Base-by-base conservation (phyloP, 2,113 vertebrate genomes). In the Ptilorrhoa leucosticta region DNA sequence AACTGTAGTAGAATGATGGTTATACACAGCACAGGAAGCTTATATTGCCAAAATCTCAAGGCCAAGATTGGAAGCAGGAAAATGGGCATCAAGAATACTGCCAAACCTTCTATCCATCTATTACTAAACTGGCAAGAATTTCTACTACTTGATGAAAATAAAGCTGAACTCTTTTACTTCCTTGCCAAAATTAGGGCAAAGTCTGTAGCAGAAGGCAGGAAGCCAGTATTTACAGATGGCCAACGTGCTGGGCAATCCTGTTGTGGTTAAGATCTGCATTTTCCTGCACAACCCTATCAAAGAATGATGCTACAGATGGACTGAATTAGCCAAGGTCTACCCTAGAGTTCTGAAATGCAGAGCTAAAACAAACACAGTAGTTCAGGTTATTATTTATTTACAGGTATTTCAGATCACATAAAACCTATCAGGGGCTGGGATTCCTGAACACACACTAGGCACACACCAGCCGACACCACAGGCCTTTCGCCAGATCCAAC, bases 201-300 rank as follows among this genome's bases (percentile, higher is more conserved):
- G 76, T 83, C 92, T 83, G 33, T 30, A 88, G 85, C 54, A 93
- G 71, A 92, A 83, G 92, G 94, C 92, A 88, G 76, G 51, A 90
- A 87, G 90, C 85, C 95, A 96, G 71, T 35, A 42, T 88, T 80
- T 94, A 93, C 79, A 93, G 86, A 96, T 73, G 92, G 92, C 51
- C 58, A 90, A 12, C 5, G 3, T 50, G 63, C 63, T 93, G 58
- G 75, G 79, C 50, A 90, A 45, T 39, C n/a, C 63, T 50, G 18
- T 35, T 79, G 56, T 58, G 58, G 50, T 90, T 61, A 76, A 85
- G 75, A 83, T 37, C 40, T 50, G 37, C 54, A 57, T 94, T 81
- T 85, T 90, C 53, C 70, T 72, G 64, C 15, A 79, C 20, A 75
- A 18, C 26, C 5, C 57, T 39, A 60, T 53, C 70, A 69, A 92